Evolutionary conservation across 2,113 vertebrate genomes (phyloP).

Genomic region (Rana temporaria): DNA sequence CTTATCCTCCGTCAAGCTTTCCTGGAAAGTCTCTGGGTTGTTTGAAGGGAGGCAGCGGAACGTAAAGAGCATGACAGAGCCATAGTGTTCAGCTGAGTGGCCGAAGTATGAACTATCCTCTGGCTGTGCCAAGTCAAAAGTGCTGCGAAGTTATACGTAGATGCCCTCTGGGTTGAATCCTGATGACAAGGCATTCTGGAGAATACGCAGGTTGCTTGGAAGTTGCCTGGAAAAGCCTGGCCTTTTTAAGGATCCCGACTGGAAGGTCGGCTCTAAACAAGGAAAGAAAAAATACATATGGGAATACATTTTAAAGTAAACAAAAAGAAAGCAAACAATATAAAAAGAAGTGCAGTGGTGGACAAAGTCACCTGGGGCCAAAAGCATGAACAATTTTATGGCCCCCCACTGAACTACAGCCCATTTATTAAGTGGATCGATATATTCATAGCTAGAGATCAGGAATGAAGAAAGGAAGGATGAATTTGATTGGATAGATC

Average conservation of each 20-base stretch:
- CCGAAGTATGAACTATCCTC: conserved; percentile 25
- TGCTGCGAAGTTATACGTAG: conserved; percentile 84
- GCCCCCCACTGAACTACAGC: no score
- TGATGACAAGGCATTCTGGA: conserved; percentile 86
- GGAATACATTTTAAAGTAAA: not conserved
- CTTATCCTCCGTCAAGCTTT: conserved; percentile 59
- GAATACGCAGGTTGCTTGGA: conserved; percentile 87
- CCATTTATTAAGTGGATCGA: no score
- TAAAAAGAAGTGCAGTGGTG: no score
- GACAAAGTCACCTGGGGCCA: no score
- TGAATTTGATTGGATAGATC: no score
- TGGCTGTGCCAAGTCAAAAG: conserved; percentile 63
- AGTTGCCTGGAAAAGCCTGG: conserved; percentile 80
- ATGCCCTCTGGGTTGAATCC: conserved; percentile 96
- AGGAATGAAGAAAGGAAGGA: no score
- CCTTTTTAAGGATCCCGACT: conserved; percentile 89
- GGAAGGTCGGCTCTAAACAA: conserved; percentile 77
- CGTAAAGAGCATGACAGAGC: not conserved
- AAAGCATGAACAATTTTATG: no score
- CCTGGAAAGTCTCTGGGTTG: conserved; percentile 57
- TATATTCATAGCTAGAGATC: no score
- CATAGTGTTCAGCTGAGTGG: not conserved
- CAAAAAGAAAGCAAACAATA: not conserved
- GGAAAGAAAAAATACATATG: not conserved
- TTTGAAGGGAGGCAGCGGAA: not conserved